Conservation (phyloP, 2,888 invertebrate species). For the Zootermopsis nevadensis region DNA sequence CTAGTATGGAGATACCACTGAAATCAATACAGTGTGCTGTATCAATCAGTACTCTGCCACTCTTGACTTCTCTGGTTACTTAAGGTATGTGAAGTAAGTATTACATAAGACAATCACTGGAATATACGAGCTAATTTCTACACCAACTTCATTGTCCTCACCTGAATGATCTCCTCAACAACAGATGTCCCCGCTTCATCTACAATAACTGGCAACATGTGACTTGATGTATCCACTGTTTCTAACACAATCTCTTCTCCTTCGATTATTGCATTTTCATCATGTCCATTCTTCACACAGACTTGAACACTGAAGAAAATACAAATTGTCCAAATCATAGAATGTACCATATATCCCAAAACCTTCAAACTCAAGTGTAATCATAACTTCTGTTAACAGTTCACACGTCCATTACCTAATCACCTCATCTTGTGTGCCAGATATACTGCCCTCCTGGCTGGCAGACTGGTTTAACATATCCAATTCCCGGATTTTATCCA, state of each 20-base stretch:
- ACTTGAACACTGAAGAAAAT: constrained; percentile 8
- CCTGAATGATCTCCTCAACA: constrained; percentile 31
- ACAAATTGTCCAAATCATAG: not conserved
- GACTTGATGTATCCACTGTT: not conserved
- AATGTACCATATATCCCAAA: not conserved
- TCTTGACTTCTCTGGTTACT: too few relatives aligned
- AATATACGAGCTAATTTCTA: too few relatives aligned
- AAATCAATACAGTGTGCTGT: too few relatives aligned
- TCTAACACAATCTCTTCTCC: constrained; percentile 29
- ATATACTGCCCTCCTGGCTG: not conserved
- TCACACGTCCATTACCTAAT: constrained; percentile 2
- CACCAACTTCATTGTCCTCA: not conserved
- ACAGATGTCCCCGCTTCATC: constrained; percentile 27
- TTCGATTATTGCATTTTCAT: constrained; percentile 31
- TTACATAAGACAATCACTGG: too few relatives aligned
- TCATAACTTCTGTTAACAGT: not conserved
- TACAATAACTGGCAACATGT: constrained; percentile 28
- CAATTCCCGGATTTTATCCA: not conserved
- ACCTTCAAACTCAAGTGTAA: not conserved
- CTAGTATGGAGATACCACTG: too few relatives aligned
- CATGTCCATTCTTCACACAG: constrained; percentile 7
- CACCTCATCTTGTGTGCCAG: not conserved
- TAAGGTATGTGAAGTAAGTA: too few relatives aligned
- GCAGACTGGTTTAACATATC: not conserved
- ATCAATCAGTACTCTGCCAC: too few relatives aligned